phyloP scores from a whole-genome alignment of 2,797 vertebrate species.

The Vultur gryphus region DNA sequence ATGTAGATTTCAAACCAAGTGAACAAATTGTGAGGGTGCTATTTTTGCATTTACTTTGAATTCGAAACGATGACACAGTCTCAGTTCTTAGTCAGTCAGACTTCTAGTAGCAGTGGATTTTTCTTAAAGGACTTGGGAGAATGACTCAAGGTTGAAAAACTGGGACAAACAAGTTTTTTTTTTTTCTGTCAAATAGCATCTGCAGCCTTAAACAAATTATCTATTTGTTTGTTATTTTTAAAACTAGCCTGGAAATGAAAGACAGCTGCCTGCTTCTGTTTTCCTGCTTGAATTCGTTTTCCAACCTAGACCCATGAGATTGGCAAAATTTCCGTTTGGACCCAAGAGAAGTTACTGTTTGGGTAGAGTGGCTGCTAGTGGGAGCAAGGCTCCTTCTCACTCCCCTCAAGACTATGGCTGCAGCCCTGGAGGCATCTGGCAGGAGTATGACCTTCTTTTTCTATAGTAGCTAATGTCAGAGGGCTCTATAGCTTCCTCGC shows the following conservation, averaged over 20 bases:
- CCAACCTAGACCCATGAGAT: background rate
- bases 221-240: conserved; percentile 18
- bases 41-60: conserved; percentile 49
- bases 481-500: background rate
- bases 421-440: background rate
- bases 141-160: conserved; percentile 44
- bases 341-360: background rate
- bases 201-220: background rate
- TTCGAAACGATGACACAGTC: background rate
- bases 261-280: conserved; percentile 11
- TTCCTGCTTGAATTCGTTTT: background rate
- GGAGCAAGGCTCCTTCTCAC: background rate
- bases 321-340: background rate
- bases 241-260: conserved; percentile 2
- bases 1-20: background rate
- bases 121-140: conserved; percentile 25
- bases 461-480: background rate
- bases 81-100: conserved; percentile 25
- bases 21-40: conserved; percentile 1
- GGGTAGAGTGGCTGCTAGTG: background rate
- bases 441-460: background rate
- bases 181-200: background rate
- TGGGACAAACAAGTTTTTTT: background rate
- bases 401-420: background rate
- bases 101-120: conserved; percentile 43